Evolutionary conservation across 1,140 invertebrate genomes (phyloP), one percentile per base, ranked within the genome.

Genomic region (Caenorhabditis tropicalis): DNA sequence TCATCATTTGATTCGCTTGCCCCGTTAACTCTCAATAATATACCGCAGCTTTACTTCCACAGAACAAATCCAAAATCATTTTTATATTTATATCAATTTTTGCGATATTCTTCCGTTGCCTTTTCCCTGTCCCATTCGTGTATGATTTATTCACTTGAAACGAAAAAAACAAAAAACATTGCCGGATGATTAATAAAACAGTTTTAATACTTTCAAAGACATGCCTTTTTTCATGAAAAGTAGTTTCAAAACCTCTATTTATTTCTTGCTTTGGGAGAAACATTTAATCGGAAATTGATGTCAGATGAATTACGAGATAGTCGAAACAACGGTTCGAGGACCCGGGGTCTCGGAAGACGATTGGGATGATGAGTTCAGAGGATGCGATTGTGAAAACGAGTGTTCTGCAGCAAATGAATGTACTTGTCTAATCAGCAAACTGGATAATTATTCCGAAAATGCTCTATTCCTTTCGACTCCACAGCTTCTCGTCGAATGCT

Each of bases 251-350:
- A 43, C 12, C 39, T 43, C 39, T 43, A 43, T 43, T 5, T 6
- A 12, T 6, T 43, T 43, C 39, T 12, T 43, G 39, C n/a, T n/a
- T n/a, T n/a, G n/a, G n/a, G n/a, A n/a, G n/a, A n/a, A n/a, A n/a
- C n/a, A n/a, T n/a, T n/a, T n/a, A n/a, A n/a, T n/a, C n/a, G n/a
- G n/a, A n/a, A n/a, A 6, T 43, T 43, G 39, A 5, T 65, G 43
- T 43, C 65, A 74, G 65, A 84, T 88, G 87, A 58, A 88, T 33
- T 88, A 89, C 49, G 74, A 87, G 21, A 79, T 82, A 49, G 84
- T 88, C 49, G n/a, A 36, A 4, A 74, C 39, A n/a, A 88, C 80
- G n/a, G 43, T 88, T 29, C 49, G 36, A 2, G 87, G 87, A 12
- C 58, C 81, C 12, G 85, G 85, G 43, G 33, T 86, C 15, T 83